Evolutionary conservation across 2,888 invertebrate genomes (phyloP).

Genomic region (Hydraecia micacea): DNA sequence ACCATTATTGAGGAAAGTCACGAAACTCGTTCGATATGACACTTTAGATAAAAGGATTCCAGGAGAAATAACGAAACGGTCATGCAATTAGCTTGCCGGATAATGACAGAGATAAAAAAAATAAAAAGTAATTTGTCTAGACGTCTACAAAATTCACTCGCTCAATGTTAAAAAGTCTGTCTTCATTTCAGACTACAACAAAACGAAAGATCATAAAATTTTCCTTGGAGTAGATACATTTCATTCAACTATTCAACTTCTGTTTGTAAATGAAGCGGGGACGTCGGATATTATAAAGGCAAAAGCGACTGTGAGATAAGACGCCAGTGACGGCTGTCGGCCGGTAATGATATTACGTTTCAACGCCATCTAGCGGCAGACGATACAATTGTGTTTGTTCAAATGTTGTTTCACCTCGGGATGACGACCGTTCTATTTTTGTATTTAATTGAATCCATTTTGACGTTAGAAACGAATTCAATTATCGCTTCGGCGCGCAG

Average conservation of each 20-base stretch:
- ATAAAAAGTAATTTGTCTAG: conserved; percentile 25
- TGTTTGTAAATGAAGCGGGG: conserved; percentile 63
- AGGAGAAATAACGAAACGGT: conserved; percentile 3
- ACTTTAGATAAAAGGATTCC: conserved; percentile 9
- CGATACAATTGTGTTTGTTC: conserved; percentile 69
- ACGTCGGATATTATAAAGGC: conserved; percentile 70
- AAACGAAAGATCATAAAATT: conserved; percentile 56
- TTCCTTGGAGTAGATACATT: conserved; percentile 56
- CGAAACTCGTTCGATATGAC: conserved; percentile 23
- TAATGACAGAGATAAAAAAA: neutral
- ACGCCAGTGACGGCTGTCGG: conserved; percentile 66
- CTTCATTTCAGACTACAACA: conserved; percentile 41
- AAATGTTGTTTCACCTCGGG: conserved; percentile 65
- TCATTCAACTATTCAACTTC: conserved; percentile 64
- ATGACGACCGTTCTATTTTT: conserved; percentile 63
- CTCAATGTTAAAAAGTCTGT: conserved; percentile 2
- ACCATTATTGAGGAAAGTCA: conserved; percentile 29
- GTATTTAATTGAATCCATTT: conserved; percentile 63
- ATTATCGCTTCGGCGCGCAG: conserved; percentile 40
- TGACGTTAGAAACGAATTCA: conserved; percentile 38
- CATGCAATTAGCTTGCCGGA: conserved; percentile 5
- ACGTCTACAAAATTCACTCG: conserved; percentile 3
- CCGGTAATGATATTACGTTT: conserved; percentile 70
- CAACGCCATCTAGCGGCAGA: conserved; percentile 66
- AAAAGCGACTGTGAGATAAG: conserved; percentile 69